phyloP scores from a whole-genome alignment of 1,140 invertebrate species.

The Arctopsyche grandis region DNA sequence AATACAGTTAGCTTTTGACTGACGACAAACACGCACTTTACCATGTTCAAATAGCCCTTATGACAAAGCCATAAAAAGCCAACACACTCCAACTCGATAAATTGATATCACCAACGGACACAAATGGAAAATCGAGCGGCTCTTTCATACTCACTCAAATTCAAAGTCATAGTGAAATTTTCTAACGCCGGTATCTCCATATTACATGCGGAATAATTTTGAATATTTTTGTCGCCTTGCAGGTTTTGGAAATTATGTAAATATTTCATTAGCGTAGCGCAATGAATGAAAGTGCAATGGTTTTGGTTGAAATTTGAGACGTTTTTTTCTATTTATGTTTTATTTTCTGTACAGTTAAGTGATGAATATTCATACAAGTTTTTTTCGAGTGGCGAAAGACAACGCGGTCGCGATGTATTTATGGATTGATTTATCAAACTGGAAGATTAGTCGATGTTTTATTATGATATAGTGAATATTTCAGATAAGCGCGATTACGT shows the following conservation, averaged over 20 bases:
- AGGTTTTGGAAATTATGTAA: not conserved
- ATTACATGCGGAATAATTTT: not conserved
- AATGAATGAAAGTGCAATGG: not conserved
- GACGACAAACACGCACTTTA: not conserved
- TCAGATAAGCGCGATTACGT: not conserved
- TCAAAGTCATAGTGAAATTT: not conserved
- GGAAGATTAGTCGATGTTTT: not conserved
- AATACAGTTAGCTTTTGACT: constrained; percentile 29
- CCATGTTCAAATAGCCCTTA: not conserved
- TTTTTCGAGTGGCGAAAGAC: not conserved
- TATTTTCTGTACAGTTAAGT: not conserved
- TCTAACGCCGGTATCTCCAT: not conserved
- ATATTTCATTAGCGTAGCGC: not conserved
- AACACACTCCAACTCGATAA: too few relatives aligned
- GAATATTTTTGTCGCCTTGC: too few relatives aligned
- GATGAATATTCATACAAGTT: not conserved
- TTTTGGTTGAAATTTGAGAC: not conserved
- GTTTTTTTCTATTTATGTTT: too few relatives aligned
- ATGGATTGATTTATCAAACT: not conserved
- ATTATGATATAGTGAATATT: not conserved
- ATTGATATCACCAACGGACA: too few relatives aligned
- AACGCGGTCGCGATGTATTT: not conserved
- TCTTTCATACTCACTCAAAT: not conserved
- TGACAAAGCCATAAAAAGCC: not conserved
- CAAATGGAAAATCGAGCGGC: too few relatives aligned